Evolutionary conservation across 2,113 vertebrate species (phyloP).

Genomic region (Barnardius zonarius): DNA sequence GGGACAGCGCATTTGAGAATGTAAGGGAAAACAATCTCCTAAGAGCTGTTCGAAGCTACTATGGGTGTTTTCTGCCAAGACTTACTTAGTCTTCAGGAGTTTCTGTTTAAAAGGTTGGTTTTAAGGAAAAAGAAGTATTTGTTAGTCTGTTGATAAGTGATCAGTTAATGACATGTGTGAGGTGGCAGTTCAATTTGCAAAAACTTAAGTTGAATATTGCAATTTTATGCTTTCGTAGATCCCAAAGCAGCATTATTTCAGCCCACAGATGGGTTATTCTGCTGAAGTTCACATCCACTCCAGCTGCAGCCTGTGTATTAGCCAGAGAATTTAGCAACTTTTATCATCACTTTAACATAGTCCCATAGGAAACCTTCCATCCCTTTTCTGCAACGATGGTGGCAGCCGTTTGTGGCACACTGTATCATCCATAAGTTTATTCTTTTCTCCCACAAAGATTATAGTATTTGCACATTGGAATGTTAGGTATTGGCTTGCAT

Average conservation of each 20-base stretch:
- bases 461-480: background rate
- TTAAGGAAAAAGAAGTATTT: background rate
- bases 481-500: background rate
- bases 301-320: background rate
- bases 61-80: background rate
- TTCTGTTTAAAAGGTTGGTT: background rate
- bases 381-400: background rate
- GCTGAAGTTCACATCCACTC: background rate
- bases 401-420: background rate
- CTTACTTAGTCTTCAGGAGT: background rate
- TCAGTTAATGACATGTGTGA: background rate
- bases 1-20: conserved; percentile 17
- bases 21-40: conserved; percentile 13
- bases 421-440: fast-evolving
- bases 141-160: conserved; percentile 4
- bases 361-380: background rate
- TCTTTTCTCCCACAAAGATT: background rate
- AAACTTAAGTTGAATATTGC: background rate
- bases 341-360: background rate
- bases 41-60: background rate
- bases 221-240: background rate
- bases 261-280: background rate
- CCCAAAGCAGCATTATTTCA: fast-evolving
- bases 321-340: background rate
- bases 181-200: background rate